Evolutionary conservation across 2,113 vertebrate genomes (phyloP).

Genomic region (Paramisgurnus dabryanus): DNA sequence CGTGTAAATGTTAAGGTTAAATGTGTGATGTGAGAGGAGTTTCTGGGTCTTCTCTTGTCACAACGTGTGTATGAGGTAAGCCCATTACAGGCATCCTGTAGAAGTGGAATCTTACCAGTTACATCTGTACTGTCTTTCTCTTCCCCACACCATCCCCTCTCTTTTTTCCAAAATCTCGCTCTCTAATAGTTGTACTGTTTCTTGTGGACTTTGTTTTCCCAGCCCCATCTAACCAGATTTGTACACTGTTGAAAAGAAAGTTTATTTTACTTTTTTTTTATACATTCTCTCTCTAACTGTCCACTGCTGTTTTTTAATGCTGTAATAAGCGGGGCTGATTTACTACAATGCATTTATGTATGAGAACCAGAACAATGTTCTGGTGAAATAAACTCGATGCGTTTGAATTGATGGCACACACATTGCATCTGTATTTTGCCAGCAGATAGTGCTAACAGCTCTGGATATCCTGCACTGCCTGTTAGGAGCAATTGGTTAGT

Average conservation of each 20-base stretch:
- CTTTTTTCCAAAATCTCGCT: neutral
- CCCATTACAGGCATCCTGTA: neutral
- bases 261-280: neutral
- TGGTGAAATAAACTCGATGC: constrained; percentile 42
- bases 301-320: constrained; percentile 44
- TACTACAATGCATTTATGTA: constrained; percentile 32
- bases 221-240: constrained; percentile 40
- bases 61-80: constrained; percentile 3
- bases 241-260: constrained; percentile 16
- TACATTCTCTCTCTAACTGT: constrained; percentile 47
- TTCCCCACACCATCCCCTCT: neutral
- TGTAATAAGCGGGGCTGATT: constrained; percentile 26
- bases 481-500: constrained; percentile 9
- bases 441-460: constrained; percentile 32
- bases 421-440: constrained; percentile 11
- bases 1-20: neutral
- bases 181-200: constrained; percentile 17
- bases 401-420: constrained; percentile 18
- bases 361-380: constrained; percentile 39
- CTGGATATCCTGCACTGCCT: neutral
- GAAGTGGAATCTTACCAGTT: constrained; percentile 9
- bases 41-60: neutral
- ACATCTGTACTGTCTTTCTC: neutral
- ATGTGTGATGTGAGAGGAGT: neutral
- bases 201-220: constrained; percentile 4